Percentiles rank a stretch among this genome's conserved stretches.
Evolutionary conservation across 2,113 vertebrate genomes (phyloP).

Genomic region (Ptyas mucosa): DNA sequence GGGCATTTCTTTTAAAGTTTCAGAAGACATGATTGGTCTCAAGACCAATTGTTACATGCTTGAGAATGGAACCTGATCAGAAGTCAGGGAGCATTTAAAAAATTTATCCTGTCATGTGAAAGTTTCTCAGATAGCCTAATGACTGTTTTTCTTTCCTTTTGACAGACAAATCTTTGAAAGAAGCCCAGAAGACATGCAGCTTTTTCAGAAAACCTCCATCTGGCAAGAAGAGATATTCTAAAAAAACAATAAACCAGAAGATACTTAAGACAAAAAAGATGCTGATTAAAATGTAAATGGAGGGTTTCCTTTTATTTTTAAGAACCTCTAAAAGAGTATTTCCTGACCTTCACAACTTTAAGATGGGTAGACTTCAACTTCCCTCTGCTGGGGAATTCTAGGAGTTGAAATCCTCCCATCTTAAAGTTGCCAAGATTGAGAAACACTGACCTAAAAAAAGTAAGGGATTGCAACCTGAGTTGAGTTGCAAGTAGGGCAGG

Average conservation of each 20-base stretch:
- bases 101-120: not conserved
- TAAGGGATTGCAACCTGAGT: not conserved
- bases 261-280: constrained; percentile 65
- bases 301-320: not conserved
- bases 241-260: constrained; percentile 64
- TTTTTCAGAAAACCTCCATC: constrained; percentile 51
- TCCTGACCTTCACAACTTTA: not conserved
- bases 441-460: not conserved
- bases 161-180: constrained; percentile 52
- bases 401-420: not conserved
- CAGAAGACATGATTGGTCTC: not conserved
- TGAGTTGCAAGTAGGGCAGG: not conserved
- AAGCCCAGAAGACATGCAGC: constrained; percentile 65
- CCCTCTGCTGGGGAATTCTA: not conserved
- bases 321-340: not conserved
- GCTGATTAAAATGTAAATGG: constrained; percentile 65
- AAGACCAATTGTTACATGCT: not conserved
- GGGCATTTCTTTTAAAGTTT: not conserved
- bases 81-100: not conserved
- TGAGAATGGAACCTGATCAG: not conserved
- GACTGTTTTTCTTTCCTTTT: not conserved
- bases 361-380: not conserved
- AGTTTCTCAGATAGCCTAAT: not conserved
- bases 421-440: not conserved
- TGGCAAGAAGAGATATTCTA: constrained; percentile 65